A percentile compares a stretch with the other conserved stretches of the same genome.
Evolutionary conservation across 2,113 vertebrate species (phyloP).

Genomic region (Nettapus auritus): DNA sequence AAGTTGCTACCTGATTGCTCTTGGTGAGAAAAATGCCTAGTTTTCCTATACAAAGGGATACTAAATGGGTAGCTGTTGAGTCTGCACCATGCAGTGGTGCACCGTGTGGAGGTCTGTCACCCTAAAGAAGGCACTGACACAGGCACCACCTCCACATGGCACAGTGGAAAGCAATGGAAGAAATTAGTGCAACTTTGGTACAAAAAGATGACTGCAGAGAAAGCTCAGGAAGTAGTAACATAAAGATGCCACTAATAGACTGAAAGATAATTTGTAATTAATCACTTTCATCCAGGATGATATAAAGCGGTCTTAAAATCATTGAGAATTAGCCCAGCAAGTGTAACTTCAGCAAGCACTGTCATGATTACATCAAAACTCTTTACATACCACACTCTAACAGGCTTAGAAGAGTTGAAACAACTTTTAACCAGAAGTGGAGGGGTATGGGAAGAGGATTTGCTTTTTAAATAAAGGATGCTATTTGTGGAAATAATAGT

Average conservation of each 20-base stretch:
- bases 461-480: constrained; percentile 8
- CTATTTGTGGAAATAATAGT: constrained; percentile 34
- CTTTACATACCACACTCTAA: background rate
- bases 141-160: background rate
- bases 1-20: background rate
- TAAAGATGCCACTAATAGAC: background rate
- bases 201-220: background rate
- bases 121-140: background rate
- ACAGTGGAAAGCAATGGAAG: background rate
- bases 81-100: background rate
- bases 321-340: background rate
- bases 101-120: background rate
- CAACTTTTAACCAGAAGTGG: background rate
- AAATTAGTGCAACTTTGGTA: background rate
- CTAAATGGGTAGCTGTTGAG: background rate
- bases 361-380: constrained; percentile 46
- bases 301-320: constrained; percentile 10
- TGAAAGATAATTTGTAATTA: constrained; percentile 19
- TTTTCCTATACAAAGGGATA: background rate
- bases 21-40: background rate
- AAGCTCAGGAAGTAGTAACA: background rate
- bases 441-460: background rate
- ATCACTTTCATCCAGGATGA: constrained; percentile 13
- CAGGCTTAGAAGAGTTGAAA: constrained; percentile 37
- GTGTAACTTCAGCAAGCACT: background rate